phyloP scores from a whole-genome alignment of 2,888 invertebrate species.

The Andrena fulva region DNA sequence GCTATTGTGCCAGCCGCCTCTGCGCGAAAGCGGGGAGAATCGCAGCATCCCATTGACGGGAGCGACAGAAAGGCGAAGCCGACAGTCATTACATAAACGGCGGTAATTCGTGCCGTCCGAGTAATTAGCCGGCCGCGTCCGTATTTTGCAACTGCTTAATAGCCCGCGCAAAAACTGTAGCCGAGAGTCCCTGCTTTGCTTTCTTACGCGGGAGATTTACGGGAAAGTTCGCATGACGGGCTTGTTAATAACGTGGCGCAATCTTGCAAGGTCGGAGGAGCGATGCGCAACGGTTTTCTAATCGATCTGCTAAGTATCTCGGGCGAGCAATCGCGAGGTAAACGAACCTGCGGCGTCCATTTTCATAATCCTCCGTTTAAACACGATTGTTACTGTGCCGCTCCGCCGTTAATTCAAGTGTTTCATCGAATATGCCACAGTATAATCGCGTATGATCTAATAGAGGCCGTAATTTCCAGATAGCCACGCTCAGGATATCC shows the following conservation, averaged over 20 bases:
- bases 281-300: not conserved
- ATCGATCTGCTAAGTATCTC: not conserved
- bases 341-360: not conserved
- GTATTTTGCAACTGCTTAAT: conserved; percentile 63
- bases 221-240: conserved; percentile 16
- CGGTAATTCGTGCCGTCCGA: conserved; percentile 45
- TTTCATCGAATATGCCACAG: not conserved
- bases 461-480: no score
- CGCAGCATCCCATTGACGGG: conserved; percentile 10
- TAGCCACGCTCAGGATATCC: no score
- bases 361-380: no score
- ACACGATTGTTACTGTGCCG: no score
- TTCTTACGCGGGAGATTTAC: conserved; percentile 59
- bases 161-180: conserved; percentile 31
- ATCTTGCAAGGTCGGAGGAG: conserved; percentile 12
- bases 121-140: conserved; percentile 47
- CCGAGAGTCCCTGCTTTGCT: conserved; percentile 22
- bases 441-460: no score
- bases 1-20: conserved; percentile 16
- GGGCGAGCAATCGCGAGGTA: not conserved
- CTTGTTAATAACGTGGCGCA: conserved; percentile 38
- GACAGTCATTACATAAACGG: conserved; percentile 57
- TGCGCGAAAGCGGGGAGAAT: conserved; percentile 24
- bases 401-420: not conserved
- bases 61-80: conserved; percentile 7